Evolutionary conservation across 2,797 vertebrate genomes (phyloP), one percentile per base, ranked within the genome.

Genomic region (Neomorphus geoffroyi): DNA sequence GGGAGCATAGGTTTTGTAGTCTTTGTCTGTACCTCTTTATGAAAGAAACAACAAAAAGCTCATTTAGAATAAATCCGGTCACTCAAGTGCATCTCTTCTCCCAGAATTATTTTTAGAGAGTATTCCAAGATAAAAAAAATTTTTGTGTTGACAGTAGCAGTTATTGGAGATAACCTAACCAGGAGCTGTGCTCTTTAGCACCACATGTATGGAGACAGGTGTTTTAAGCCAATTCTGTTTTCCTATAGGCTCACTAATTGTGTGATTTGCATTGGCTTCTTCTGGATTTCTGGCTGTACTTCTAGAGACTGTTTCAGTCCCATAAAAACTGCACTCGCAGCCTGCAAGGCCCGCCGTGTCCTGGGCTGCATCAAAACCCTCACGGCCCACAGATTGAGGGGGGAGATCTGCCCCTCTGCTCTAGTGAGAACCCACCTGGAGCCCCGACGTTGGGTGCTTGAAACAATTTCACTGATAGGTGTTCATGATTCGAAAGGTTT

Each of bases 151-250:
- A 22, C 28, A 46, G 0, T 1, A 39, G 61, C 50, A 74, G 22
- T 43, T 87, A 24, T 3, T 70, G 39, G 64, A 69, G 33, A 9
- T 60, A 16, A 5, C 16, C 30, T 54, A 58, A 64, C 24, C 58
- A 28, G 23, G 54, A 77, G n/a, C 60, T 72, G 46, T 54, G 26
- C 35, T 46, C 30, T 22, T 54, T 21, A 67, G 22, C 13, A 10
- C 71, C 32, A 26, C 32, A 2, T 13, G 66, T 50, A n/a, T 18
- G 33, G 61, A 65, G 30, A 46, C 5, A 5, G 0, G 3, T 32
- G 26, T 74, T 83, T 90, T 28, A 48, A 53, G 56, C 23, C 67
- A 28, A 2, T 50, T 81, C 62, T 0, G 0, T 84, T 72, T 88
- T 84, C 33, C 66, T 33, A 0, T 2, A 46, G 16, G 8, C n/a